Percentiles rank a stretch among this genome's conserved stretches.
phyloP scores from a whole-genome alignment of 2,888 invertebrate genomes.

The Encarsia formosa region DNA sequence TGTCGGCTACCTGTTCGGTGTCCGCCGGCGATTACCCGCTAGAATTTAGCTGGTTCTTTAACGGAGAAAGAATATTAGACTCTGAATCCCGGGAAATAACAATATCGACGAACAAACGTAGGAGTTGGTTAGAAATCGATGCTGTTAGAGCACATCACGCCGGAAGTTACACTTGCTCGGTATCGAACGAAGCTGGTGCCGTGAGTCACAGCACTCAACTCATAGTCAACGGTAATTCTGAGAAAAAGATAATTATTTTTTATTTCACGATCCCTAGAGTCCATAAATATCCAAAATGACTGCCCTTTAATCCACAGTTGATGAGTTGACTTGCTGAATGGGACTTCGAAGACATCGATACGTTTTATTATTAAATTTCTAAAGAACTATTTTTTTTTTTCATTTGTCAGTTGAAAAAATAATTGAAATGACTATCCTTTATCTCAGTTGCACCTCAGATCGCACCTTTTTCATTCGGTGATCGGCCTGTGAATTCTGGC shows the following conservation, averaged over 20 bases:
- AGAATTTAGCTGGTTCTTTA: constrained; percentile 69
- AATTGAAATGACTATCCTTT: no score
- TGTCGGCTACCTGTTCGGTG: constrained; percentile 65
- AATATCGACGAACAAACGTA: constrained; percentile 55
- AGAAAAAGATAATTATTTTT: not conserved
- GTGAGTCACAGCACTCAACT: constrained; percentile 65
- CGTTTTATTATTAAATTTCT: no score
- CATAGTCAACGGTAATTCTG: constrained; percentile 66
- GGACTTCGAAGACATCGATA: no score
- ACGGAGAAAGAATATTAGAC: constrained; percentile 56
- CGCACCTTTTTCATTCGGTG: constrained; percentile 65
- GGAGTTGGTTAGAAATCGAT: constrained; percentile 63
- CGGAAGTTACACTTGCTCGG: constrained; percentile 73
- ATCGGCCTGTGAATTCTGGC: constrained; percentile 62
- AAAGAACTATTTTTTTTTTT: no score
- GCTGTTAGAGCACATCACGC: constrained; percentile 66
- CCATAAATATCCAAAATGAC: no score
- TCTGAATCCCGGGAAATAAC: constrained; percentile 46
- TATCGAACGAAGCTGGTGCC: constrained; percentile 67
- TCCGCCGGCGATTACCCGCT: constrained; percentile 73
- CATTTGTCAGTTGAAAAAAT: no score
- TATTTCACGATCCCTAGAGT: no score
- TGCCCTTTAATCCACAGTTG: no score
- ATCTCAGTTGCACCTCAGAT: constrained; percentile 73
- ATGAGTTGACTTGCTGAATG: no score